Percentiles rank a stretch among this genome's conserved stretches.
phyloP scores from a whole-genome alignment of 2,888 invertebrate genomes.

The Parthenolecanium corni region DNA sequence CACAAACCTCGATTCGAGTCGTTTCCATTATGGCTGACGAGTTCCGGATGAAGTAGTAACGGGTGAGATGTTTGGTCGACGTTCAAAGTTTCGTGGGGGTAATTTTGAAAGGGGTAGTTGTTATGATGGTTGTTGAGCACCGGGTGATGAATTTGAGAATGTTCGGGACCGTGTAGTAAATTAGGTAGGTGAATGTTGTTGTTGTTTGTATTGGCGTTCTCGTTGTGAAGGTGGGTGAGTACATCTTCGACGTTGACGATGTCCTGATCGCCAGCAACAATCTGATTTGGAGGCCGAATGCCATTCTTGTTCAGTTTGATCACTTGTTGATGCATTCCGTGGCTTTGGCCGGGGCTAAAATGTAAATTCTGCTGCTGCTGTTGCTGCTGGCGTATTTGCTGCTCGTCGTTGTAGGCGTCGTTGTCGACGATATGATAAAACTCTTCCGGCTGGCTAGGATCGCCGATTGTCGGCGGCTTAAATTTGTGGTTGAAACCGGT shows the following conservation, averaged over 20 bases:
- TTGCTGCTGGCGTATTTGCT: slow-evolving; percentile 13
- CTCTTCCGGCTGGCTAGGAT: slow-evolving; percentile 17
- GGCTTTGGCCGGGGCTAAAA: neutral
- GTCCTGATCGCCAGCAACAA: neutral
- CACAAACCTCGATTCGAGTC: slow-evolving; percentile 21
- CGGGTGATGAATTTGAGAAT: slow-evolving; percentile 1
- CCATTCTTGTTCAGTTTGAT: slow-evolving; percentile 12
- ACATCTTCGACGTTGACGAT: slow-evolving; percentile 11
- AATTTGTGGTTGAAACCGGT: neutral
- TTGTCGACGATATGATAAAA: slow-evolving; percentile 18
- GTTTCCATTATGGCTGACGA: slow-evolving; percentile 7
- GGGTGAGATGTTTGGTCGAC: slow-evolving; percentile 22
- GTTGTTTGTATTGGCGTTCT: slow-evolving; percentile 8
- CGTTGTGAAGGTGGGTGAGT: slow-evolving; percentile 17
- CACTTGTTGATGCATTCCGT: slow-evolving; percentile 10
- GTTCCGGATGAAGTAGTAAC: slow-evolving; percentile 17
- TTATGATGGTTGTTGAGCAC: neutral
- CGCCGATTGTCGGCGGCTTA: slow-evolving; percentile 10
- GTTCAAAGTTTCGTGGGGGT: slow-evolving; percentile 24
- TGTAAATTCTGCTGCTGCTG: slow-evolving; percentile 4
- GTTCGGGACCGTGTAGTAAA: slow-evolving; percentile 7
- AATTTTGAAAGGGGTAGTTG: slow-evolving; percentile 15
- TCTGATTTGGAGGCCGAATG: neutral
- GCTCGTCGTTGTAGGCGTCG: slow-evolving; percentile 17
- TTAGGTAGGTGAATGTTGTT: slow-evolving; percentile 19